These are phyloP conservation scores for Phyllopteryx taeniolatus DNA, from an alignment of 2,113 vertebrate species.

Conservation along the genomic window DNA sequence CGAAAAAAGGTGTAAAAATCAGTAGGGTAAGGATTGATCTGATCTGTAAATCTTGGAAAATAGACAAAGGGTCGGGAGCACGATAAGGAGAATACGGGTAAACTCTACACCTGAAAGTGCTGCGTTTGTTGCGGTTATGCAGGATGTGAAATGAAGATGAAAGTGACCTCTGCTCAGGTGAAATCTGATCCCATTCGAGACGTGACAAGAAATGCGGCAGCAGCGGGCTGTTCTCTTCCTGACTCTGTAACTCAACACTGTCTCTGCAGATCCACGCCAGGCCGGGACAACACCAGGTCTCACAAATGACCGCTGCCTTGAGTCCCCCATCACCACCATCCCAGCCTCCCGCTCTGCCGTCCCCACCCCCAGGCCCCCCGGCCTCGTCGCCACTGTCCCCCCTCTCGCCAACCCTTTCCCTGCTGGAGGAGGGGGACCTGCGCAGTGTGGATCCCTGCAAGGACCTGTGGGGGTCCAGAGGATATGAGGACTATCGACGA, in stretches of 20 bases:
- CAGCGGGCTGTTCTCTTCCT: constrained; percentile 22
- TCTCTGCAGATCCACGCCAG: constrained; percentile 73
- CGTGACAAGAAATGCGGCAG: constrained; percentile 6
- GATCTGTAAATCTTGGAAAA: background rate
- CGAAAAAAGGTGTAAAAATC: background rate
- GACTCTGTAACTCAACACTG: constrained; percentile 36
- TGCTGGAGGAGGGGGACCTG: constrained; percentile 80
- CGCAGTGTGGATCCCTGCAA: constrained; percentile 80
- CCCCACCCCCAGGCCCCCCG: constrained; percentile 62
- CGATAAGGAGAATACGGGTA: background rate
- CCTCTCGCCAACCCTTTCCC: constrained; percentile 73
- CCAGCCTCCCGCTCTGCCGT: constrained; percentile 71
- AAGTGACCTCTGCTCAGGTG: background rate
- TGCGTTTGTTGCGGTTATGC: background rate
- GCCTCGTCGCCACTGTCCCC: constrained; percentile 71
- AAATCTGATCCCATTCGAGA: background rate
- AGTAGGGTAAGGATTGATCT: background rate
- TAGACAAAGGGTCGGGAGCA: background rate
- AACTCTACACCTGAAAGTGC: background rate
- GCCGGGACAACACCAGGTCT: constrained; percentile 74
- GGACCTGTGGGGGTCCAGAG: constrained; percentile 82
- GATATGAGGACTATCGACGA: constrained; percentile 88
- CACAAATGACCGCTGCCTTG: constrained; percentile 67
- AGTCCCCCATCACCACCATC: constrained; percentile 73
- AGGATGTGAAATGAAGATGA: background rate